Evolutionary conservation across 2,797 vertebrate genomes (phyloP).

Genomic region (Nothura maculosa): DNA sequence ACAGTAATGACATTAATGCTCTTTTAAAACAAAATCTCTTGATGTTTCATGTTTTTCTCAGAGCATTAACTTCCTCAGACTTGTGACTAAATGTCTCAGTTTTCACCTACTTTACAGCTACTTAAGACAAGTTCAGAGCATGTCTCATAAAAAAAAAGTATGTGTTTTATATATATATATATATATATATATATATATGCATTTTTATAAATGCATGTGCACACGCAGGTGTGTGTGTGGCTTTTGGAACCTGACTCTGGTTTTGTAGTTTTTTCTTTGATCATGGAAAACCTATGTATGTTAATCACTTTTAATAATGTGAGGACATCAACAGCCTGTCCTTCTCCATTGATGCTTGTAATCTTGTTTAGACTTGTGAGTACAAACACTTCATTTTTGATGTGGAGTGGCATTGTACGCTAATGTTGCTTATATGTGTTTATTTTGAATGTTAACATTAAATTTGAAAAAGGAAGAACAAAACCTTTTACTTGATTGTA

Average conservation of each 20-base stretch:
- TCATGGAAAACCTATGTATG: background rate
- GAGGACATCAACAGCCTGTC: background rate
- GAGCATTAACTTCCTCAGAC: background rate
- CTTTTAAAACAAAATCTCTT: background rate
- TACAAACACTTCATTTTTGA: background rate
- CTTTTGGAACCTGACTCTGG: background rate
- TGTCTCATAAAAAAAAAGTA: background rate
- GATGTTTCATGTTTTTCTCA: background rate
- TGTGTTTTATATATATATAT: background rate
- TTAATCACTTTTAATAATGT: background rate
- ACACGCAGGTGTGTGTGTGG: too few species aligned
- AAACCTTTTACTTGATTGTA: background rate
- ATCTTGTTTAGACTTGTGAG: background rate
- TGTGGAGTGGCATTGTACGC: background rate
- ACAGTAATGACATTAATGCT: background rate
- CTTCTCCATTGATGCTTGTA: background rate
- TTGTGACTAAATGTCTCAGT: background rate
- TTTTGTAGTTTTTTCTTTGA: background rate
- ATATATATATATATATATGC: background rate
- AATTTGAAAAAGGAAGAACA: background rate
- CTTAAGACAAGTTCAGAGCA: background rate
- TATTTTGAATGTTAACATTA: background rate
- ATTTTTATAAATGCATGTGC: background rate
- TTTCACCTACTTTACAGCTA: background rate
- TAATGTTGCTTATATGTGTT: background rate